A percentile compares a stretch with the other conserved stretches of the same genome.
Evolutionary conservation across 2,113 vertebrate genomes (phyloP).

Genomic region (Alligator sinensis): DNA sequence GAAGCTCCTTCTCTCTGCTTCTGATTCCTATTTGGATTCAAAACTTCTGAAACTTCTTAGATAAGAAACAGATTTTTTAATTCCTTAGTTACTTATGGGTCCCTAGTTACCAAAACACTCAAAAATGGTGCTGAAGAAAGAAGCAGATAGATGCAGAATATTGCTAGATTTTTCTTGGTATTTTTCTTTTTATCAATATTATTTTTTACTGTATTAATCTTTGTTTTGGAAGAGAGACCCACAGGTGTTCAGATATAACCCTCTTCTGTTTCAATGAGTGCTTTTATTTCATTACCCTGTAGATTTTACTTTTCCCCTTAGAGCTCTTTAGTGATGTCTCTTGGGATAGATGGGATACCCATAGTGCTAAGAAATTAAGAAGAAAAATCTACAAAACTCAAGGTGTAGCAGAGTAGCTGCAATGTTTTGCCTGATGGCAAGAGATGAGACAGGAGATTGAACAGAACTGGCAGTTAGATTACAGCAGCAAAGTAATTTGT

Average conservation of each 20-base stretch:
- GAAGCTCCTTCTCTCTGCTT: not conserved
- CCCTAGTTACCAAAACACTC: not conserved
- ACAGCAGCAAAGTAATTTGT: constrained; percentile 5
- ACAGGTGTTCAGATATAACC: not conserved
- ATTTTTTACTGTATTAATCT: not conserved
- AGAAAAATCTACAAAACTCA: not conserved
- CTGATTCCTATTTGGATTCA: not conserved
- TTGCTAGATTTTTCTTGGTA: not conserved
- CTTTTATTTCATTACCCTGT: not conserved
- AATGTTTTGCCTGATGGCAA: not conserved
- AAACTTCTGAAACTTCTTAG: not conserved
- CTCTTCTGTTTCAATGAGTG: constrained; percentile 4
- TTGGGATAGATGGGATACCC: not conserved
- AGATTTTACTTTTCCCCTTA: not conserved
- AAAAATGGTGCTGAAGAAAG: constrained; percentile 6
- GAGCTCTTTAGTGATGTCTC: not conserved
- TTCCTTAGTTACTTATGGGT: too few species aligned
- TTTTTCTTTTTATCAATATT: not conserved
- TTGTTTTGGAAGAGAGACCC: not conserved
- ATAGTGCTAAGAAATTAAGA: constrained; percentile 5
- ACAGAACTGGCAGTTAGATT: not conserved
- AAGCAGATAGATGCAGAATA: not conserved
- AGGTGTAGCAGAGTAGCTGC: constrained; percentile 22
- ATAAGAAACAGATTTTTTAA: not conserved
- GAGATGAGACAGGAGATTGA: not conserved